Base-by-base conservation (phyloP, 1,140 invertebrate genomes). In the Copidosoma floridanum region DNA sequence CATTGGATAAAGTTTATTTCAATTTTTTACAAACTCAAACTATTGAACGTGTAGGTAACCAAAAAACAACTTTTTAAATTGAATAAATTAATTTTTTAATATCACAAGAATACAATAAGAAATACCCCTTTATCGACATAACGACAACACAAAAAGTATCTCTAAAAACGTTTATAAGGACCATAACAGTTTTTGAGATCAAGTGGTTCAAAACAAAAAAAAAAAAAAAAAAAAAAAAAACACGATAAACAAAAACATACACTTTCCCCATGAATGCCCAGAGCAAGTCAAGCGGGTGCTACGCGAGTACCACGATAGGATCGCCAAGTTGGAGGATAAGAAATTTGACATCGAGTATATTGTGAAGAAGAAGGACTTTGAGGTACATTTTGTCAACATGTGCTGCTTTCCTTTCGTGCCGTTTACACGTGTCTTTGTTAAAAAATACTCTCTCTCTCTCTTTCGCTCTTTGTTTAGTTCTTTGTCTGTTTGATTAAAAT, bases 301-400 rank as follows among this genome's bases (percentile, higher is more conserved):
- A 84, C 87, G 86, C 83, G 85, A 88, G 70, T 92, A 97, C 85
- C 88, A 98, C 84, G 86, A 86, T 75, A 90, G 91, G 84, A 92
- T 98, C 82, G 78, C 76, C 75, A 78, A 84, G 70, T 87, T 99
- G 84, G 96, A 99, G 85, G 91, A 93, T 77, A 85, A 90, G 81
- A 98, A 98, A 85, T 99, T 94, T 85, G 97, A 99, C 88, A 86
- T 98, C 86, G 97, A 99, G 85, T 92, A 93, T 85, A 84, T 93
- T 83, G 95, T 98, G 81, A 92, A 93, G 85, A 90, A 89, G 85
- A 98, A 98, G 90, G 96, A 99, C 83, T 90, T 88, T 82, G 94
- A 97, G 94, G 94, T 80, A 80, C 63, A 69, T 71, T 70, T 70
- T 32, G 47, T 52, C n/a, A n/a, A n/a, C n/a, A n/a, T n/a, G n/a